phyloP scores from a whole-genome alignment of 2,113 vertebrate genomes.

The Xyrauchen texanus region DNA sequence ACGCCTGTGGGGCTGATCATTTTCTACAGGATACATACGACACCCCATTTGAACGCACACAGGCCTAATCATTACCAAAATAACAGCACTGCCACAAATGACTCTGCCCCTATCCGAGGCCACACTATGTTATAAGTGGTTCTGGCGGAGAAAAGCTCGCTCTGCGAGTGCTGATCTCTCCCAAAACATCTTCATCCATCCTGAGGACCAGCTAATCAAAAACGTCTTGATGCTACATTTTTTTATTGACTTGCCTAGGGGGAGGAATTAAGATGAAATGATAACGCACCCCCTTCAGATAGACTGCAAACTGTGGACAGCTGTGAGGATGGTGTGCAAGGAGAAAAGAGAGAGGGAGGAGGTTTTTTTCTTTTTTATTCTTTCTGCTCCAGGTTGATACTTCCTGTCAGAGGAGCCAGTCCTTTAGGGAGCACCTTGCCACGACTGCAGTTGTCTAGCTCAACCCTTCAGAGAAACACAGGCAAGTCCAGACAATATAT shows the following conservation, averaged over 20 bases:
- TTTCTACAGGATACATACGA: conserved; percentile 1
- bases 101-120: not conserved
- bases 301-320: conserved; percentile 24
- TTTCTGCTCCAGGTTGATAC: conserved; percentile 29
- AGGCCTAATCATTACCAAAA: conserved; percentile 50
- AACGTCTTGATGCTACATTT: conserved; percentile 32
- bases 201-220: conserved; percentile 50
- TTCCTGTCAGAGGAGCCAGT: conserved; percentile 16
- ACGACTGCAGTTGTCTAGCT: conserved; percentile 73
- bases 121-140: not conserved
- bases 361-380: not conserved
- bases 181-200: conserved; percentile 35
- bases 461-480: conserved; percentile 74
- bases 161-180: not conserved
- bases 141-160: not conserved
- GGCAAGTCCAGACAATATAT: conserved; percentile 80
- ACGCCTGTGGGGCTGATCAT: not conserved
- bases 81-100: not conserved
- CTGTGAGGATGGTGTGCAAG: conserved; percentile 22
- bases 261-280: conserved; percentile 45
- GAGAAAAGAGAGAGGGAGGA: too few relatives aligned
- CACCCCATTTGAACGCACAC: conserved; percentile 2
- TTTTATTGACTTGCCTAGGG: conserved; percentile 41
- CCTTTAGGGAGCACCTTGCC: conserved; percentile 40
- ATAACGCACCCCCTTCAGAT: conserved; percentile 36